A percentile compares a stretch with the other conserved stretches of the same genome.
These are phyloP conservation scores for Micromys minutus DNA, from an alignment of 2,113 vertebrate species.

Conservation along the genomic window DNA sequence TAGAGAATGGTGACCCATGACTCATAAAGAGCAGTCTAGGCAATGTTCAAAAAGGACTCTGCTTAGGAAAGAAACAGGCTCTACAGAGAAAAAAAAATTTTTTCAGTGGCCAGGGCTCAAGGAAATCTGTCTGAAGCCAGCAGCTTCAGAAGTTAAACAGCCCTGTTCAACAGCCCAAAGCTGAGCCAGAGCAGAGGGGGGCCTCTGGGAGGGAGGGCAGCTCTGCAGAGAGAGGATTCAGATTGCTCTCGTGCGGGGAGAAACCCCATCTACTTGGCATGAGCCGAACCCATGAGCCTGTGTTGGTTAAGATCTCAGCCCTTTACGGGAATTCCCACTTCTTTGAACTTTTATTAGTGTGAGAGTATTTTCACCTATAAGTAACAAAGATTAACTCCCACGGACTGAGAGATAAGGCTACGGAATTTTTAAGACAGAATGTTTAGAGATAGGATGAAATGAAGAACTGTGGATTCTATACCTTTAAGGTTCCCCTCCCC, in stretches of 20 bases:
- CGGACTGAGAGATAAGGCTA: not conserved
- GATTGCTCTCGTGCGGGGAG: not conserved
- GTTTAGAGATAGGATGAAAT: not conserved
- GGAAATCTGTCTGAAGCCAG: not conserved
- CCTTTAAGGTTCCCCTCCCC: not conserved
- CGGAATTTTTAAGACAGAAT: not conserved
- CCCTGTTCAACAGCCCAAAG: not conserved
- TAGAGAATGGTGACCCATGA: not conserved
- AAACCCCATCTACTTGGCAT: not conserved
- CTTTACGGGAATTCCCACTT: slow-evolving; percentile 4
- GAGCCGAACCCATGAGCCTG: not conserved
- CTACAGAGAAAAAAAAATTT: too few relatives aligned
- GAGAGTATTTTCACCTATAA: slow-evolving; percentile 16
- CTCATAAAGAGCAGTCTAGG: not conserved
- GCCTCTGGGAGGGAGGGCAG: not conserved
- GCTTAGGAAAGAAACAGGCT: not conserved
- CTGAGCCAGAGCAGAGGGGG: not conserved
- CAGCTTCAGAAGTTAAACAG: not conserved
- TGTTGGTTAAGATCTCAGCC: not conserved
- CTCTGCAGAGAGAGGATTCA: not conserved
- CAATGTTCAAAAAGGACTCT: not conserved
- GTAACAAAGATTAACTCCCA: not conserved
- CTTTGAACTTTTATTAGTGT: not conserved
- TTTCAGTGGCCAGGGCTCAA: not conserved
- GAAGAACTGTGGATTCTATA: not conserved